Conservation (phyloP, 2,888 invertebrate species). For the Cyclophora punctaria region DNA sequence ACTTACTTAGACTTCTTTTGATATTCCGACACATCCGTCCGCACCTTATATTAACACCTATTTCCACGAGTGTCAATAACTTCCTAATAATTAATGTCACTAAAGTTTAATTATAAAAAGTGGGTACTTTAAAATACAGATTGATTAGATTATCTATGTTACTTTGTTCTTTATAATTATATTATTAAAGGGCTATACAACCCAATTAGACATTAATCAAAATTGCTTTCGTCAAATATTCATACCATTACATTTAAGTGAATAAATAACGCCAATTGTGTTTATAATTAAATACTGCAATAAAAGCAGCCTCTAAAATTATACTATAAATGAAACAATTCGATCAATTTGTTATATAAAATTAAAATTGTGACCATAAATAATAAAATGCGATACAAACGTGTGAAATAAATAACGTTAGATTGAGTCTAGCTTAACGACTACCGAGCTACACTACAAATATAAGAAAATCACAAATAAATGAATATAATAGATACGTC, state of each 20-base stretch:
- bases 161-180: constrained; percentile 15
- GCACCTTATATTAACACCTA: constrained; percentile 52
- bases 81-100: constrained; percentile 14
- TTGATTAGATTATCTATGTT: constrained; percentile 16
- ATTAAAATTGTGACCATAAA: constrained; percentile 52
- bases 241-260: neutral
- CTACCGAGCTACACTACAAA: constrained; percentile 64
- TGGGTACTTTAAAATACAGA: constrained; percentile 11
- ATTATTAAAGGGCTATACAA: neutral
- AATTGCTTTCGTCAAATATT: too few relatives aligned
- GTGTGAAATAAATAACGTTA: constrained; percentile 53
- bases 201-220: too few relatives aligned
- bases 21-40: too few relatives aligned
- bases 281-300: neutral
- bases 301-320: too few relatives aligned
- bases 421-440: constrained; percentile 67
- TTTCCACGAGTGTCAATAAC: constrained; percentile 17
- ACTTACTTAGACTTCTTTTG: too few relatives aligned
- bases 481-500: constrained; percentile 45
- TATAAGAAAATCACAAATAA: constrained; percentile 66
- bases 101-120: constrained; percentile 15
- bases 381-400: constrained; percentile 29
- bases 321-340: neutral
- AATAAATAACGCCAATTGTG: neutral
- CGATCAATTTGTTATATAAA: constrained; percentile 3